Evolutionary conservation across 2,888 invertebrate genomes (phyloP).

Genomic region (Harpalus rubripes): DNA sequence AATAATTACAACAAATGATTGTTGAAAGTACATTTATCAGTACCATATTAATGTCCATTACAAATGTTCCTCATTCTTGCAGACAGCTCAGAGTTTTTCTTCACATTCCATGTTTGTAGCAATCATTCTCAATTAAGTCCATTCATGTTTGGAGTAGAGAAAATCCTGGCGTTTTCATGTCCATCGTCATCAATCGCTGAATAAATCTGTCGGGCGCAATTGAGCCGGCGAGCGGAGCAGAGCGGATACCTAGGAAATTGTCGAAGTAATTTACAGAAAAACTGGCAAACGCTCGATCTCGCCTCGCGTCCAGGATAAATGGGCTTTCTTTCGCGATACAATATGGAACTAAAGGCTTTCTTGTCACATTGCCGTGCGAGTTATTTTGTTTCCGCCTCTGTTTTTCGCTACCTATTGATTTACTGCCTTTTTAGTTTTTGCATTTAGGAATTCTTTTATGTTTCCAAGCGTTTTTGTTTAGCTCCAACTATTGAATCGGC

Average conservation of each 20-base stretch:
- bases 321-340: slow-evolving; percentile 48
- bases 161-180: slow-evolving; percentile 36
- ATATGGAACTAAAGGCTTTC: slow-evolving; percentile 50
- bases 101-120: background rate
- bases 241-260: slow-evolving; percentile 37
- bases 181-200: slow-evolving; percentile 20
- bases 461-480: slow-evolving; percentile 39
- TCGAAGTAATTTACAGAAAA: slow-evolving; percentile 49
- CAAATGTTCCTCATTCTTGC: background rate
- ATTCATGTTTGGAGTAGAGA: slow-evolving; percentile 36
- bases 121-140: slow-evolving; percentile 31
- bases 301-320: slow-evolving; percentile 41
- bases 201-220: slow-evolving; percentile 36
- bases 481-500: slow-evolving; percentile 35
- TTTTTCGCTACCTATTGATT: slow-evolving; percentile 52
- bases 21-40: background rate
- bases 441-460: slow-evolving; percentile 43
- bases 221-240: background rate
- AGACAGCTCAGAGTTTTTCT: background rate
- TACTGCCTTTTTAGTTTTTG: slow-evolving; percentile 49
- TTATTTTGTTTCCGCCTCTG: slow-evolving; percentile 54
- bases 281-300: slow-evolving; percentile 19
- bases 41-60: background rate
- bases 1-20: background rate
- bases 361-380: slow-evolving; percentile 24